Evolutionary conservation across 2,797 vertebrate genomes (phyloP), one percentile per base, ranked within the genome.

Genomic region (Sebastes cheni): DNA sequence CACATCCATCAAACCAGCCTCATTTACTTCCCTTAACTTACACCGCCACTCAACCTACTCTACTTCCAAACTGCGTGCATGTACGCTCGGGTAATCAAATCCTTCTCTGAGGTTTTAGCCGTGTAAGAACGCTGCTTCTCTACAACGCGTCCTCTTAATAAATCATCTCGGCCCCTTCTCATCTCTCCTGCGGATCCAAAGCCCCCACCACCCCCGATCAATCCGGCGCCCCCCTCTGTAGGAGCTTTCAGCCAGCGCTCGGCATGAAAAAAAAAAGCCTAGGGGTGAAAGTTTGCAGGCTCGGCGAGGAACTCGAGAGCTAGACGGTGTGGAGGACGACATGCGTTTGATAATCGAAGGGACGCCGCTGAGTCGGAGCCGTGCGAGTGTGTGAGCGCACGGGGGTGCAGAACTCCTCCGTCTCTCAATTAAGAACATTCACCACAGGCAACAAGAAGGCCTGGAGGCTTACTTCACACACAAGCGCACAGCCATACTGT

Each of bases 401-500:
- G 20, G 54, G 54, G 55, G 72, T 39, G 20, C 30, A 42, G n/a
- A 82, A 77, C 62, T 84, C 83, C 69, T 79, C 60, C 22, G 23
- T 79, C 62, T 81, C 62, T 86, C 83, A 90, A 87, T 92, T 89
- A 86, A 72, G 74, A 80, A 77, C 72, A 67, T 75, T 82, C 79
- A 77, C 83, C 64, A 39, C 76, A 58, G 75, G 78, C 75, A 71
- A 59, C 42, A 50, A 8, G 67, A 65, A 67, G 75, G 75, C 64
- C 67, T 52, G 20, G 32, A 74, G 84, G 75, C 55, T 75, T 22
- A n/a, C 23, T 56, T 42, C 46, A 36, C 70, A 67, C 4, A 56
- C 30, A 75, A 2, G 22, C 50, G 59, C 27, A 29, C 10, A 59
- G 20, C 9, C n/a, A 55, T 4, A 64, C 36, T 14, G 59, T 7